Percentiles rank a stretch among this genome's conserved stretches.
phyloP scores from a whole-genome alignment of 2,797 vertebrate species.

The Lacerta viridis region DNA sequence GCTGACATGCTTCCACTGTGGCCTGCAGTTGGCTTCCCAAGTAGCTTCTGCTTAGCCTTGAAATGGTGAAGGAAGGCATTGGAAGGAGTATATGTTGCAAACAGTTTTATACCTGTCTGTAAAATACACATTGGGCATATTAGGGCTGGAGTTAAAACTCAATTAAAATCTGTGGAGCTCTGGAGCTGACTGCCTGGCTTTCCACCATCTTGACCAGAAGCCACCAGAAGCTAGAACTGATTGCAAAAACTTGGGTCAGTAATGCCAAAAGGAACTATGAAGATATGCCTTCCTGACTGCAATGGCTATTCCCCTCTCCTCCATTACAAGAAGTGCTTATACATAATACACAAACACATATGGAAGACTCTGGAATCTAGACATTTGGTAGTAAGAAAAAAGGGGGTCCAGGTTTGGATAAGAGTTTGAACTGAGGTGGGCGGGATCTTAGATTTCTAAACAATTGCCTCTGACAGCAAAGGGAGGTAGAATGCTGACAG shows the following conservation, averaged over 20 bases:
- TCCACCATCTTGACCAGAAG: too few species aligned
- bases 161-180: too few species aligned
- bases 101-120: background rate
- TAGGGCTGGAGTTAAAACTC: too few species aligned
- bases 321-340: background rate
- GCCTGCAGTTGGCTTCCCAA: background rate
- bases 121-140: too few species aligned
- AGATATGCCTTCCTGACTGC: background rate
- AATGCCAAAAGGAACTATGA: background rate
- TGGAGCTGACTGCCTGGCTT: too few species aligned
- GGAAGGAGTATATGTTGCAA: background rate
- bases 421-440: background rate
- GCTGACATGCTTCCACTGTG: constrained; percentile 23
- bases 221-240: too few species aligned
- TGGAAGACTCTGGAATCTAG: background rate
- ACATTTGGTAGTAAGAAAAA: background rate
- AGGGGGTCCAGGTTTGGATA: background rate
- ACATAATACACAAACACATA: background rate
- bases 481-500: background rate
- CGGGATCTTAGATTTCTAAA: background rate
- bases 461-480: background rate
- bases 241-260: too few species aligned
- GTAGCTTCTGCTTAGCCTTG: background rate
- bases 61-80: background rate
- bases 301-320: background rate